A percentile compares a stretch with the other conserved stretches of the same genome.
phyloP scores from a whole-genome alignment of 2,797 vertebrate species.

The Astyanax mexicanus region DNA sequence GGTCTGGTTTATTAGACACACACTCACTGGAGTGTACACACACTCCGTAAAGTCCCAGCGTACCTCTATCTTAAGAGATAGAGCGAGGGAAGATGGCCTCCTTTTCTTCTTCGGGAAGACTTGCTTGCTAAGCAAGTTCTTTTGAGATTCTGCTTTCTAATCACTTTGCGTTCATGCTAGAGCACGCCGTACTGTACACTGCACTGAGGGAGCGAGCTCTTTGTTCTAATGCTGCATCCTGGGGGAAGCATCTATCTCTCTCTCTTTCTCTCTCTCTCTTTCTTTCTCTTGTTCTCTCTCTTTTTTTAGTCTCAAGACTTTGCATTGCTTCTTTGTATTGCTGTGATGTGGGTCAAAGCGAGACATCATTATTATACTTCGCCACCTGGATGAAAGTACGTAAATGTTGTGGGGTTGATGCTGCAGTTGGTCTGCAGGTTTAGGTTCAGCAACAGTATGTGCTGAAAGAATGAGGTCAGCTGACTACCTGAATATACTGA shows the following conservation, averaged over 20 bases:
- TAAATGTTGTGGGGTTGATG: too few relatives aligned
- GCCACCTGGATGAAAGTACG: too few relatives aligned
- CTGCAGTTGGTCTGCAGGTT: too few relatives aligned
- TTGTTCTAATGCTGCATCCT: slow-evolving; percentile 46
- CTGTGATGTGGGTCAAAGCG: slow-evolving; percentile 62
- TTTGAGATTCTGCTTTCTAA: slow-evolving; percentile 58
- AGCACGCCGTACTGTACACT: slow-evolving; percentile 46
- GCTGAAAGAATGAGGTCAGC: too few relatives aligned
- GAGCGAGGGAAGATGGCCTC: slow-evolving; percentile 31
- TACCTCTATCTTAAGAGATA: background rate
- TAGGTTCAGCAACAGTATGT: too few relatives aligned
- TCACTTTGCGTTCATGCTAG: slow-evolving; percentile 56
- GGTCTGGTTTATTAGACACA: background rate
- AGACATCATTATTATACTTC: too few relatives aligned
- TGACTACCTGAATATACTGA: too few relatives aligned
- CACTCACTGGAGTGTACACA: background rate
- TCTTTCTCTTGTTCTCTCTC: background rate
- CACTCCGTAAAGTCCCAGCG: background rate
- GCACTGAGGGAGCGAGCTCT: slow-evolving; percentile 46
- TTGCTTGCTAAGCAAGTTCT: slow-evolving; percentile 52
- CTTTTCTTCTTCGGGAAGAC: slow-evolving; percentile 50
- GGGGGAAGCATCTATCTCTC: background rate
- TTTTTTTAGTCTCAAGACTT: slow-evolving; percentile 23
- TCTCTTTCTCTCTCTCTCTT: background rate
- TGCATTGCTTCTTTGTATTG: slow-evolving; percentile 39